These are phyloP conservation scores for Pseudotriccus pelzelni DNA, from an alignment of 2,797 vertebrate genomes.

Conservation along the genomic window DNA sequence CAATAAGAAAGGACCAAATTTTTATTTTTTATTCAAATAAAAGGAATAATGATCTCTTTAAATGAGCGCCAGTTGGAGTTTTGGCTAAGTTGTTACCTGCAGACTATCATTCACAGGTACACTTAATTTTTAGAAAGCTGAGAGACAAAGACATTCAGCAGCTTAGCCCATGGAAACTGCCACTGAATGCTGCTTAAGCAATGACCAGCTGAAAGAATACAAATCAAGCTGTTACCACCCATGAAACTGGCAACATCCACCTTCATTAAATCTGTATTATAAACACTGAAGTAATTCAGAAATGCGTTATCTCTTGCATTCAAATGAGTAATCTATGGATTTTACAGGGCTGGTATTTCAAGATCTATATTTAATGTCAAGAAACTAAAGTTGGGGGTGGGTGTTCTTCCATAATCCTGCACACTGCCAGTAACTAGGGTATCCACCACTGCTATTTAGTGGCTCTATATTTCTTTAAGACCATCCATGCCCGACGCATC, in stretches of 20 bases:
- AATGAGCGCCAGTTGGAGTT: not conserved
- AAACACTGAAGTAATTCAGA: conserved; percentile 3
- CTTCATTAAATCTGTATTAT: not conserved
- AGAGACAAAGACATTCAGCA: not conserved
- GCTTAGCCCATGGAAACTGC: not conserved
- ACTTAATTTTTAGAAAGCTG: conserved; percentile 17
- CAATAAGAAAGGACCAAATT: not conserved
- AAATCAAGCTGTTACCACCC: not conserved
- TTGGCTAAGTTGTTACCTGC: not conserved
- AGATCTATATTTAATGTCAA: conserved; percentile 33
- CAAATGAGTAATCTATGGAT: conserved; percentile 13
- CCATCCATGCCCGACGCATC: not conserved
- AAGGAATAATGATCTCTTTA: not conserved
- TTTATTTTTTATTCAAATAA: not conserved
- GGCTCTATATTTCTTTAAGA: not conserved
- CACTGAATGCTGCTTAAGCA: not conserved
- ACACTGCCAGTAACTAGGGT: not conserved
- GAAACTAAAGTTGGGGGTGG: not conserved
- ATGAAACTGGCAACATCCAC: not conserved
- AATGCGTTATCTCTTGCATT: conserved; percentile 11
- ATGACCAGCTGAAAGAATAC: not conserved
- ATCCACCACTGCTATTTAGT: not conserved
- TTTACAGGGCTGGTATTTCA: not conserved
- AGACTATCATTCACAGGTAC: not conserved
- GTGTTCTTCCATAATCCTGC: not conserved